These are phyloP conservation scores for Drosophila recens DNA, from an alignment of 2,888 invertebrate genomes.

Conservation along the genomic window DNA sequence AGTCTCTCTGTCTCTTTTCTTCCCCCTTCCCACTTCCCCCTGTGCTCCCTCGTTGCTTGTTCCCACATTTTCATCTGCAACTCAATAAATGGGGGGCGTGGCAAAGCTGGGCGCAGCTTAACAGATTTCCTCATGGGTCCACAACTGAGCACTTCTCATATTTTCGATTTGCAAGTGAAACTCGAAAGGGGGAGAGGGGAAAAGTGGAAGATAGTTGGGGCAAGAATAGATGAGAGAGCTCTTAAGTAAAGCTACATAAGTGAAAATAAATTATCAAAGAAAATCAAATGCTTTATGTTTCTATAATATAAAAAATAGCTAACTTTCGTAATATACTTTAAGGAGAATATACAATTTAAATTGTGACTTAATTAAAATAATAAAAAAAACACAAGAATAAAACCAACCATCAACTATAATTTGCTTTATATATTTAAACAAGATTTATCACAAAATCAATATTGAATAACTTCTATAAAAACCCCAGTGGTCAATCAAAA, in stretches of 20 bases:
- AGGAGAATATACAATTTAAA: not conserved
- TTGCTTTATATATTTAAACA: too few relatives aligned
- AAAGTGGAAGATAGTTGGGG: not conserved
- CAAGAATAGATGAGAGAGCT: not conserved
- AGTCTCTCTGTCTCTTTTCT: not conserved
- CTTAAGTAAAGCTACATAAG: slow-evolving; percentile 13
- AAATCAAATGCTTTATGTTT: slow-evolving; percentile 3
- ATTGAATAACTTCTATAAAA: too few relatives aligned
- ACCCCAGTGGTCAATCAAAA: too few relatives aligned
- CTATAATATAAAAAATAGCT: too few relatives aligned
- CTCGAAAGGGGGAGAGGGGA: not conserved
- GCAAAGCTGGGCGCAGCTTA: slow-evolving; percentile 27
- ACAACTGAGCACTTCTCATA: slow-evolving; percentile 43
- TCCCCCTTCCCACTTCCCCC: slow-evolving; percentile 4
- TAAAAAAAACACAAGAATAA: not conserved
- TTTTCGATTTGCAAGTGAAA: slow-evolving; percentile 43
- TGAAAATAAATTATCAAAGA: not conserved
- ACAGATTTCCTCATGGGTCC: slow-evolving; percentile 35
- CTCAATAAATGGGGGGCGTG: slow-evolving; percentile 11
- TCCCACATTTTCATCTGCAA: slow-evolving; percentile 31
- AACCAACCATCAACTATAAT: too few relatives aligned
- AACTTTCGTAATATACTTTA: too few relatives aligned
- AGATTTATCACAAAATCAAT: too few relatives aligned
- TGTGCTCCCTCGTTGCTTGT: slow-evolving; percentile 17
- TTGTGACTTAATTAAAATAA: not conserved